phyloP scores from a whole-genome alignment of 1,140 invertebrate species.

The Ooceraea biroi region DNA sequence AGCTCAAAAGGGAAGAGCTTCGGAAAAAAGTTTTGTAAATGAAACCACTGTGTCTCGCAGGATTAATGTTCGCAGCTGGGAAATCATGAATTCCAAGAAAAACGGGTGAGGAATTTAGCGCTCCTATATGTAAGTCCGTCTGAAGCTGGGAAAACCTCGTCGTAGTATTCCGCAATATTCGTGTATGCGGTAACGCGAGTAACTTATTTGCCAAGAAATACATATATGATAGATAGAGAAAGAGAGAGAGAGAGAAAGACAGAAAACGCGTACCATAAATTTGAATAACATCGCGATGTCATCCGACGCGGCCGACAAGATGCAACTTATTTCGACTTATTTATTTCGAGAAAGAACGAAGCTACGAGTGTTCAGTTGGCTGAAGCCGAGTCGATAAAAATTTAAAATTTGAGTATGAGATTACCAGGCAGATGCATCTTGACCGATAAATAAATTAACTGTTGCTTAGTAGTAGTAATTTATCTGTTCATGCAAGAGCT shows the following conservation, averaged over 20 bases:
- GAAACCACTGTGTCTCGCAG: not conserved
- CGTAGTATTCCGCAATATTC: constrained; percentile 34
- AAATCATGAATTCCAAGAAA: constrained; percentile 14
- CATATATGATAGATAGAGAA: too few species aligned
- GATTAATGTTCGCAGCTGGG: not conserved
- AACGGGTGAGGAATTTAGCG: not conserved
- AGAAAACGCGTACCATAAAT: constrained; percentile 25
- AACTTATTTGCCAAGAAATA: not conserved
- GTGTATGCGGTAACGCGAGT: constrained; percentile 20
- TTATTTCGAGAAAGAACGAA: not conserved
- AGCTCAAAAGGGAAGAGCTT: not conserved
- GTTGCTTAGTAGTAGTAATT: not conserved
- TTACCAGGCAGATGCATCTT: not conserved
- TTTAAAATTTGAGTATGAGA: constrained; percentile 2
- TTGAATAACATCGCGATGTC: constrained; percentile 39
- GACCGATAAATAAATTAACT: constrained; percentile 30
- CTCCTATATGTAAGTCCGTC: not conserved
- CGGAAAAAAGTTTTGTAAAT: not conserved
- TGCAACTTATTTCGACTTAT: constrained; percentile 39
- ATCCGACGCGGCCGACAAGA: constrained; percentile 16
- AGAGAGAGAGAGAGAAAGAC: too few species aligned
- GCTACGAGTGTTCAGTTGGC: not conserved
- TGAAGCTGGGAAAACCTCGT: constrained; percentile 25
- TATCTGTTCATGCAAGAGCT: constrained; percentile 17
- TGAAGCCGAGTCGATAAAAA: not conserved